Evolutionary conservation across 92 coral and sea anemone genomes (phyloP).

Genomic region (Palythoa caribaeorum): DNA sequence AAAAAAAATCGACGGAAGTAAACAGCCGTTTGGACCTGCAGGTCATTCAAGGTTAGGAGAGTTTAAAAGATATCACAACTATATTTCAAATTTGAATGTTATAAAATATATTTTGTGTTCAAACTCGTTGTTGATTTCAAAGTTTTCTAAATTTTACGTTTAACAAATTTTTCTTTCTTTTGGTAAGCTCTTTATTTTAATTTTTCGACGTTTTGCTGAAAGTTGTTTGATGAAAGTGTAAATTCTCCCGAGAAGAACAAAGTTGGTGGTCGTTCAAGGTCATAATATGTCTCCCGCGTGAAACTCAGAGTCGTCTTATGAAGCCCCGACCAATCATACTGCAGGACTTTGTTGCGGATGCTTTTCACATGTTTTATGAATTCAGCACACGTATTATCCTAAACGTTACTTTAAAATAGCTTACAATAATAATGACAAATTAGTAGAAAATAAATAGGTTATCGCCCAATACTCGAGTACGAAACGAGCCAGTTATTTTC

Average conservation of each 20-base stretch:
- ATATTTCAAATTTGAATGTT: not conserved
- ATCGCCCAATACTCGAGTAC: too few relatives aligned
- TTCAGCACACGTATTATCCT: not conserved
- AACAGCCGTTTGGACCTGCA: not conserved
- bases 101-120: not conserved
- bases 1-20: conserved; percentile 15
- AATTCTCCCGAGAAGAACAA: not conserved
- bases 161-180: not conserved
- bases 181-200: not conserved
- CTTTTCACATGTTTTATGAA: not conserved
- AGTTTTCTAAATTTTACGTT: not conserved
- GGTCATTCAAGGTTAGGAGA: conserved; percentile 49
- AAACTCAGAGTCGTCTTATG: not conserved
- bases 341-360: not conserved
- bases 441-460: too few relatives aligned
- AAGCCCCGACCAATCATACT: conserved; percentile 34
- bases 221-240: not conserved
- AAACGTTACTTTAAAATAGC: not conserved
- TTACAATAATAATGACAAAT: not conserved
- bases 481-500: too few relatives aligned
- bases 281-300: not conserved
- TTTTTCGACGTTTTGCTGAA: not conserved
- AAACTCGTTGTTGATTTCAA: not conserved
- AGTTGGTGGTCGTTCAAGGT: conserved; percentile 41
- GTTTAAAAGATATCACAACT: not conserved